A percentile compares a stretch with the other conserved stretches of the same genome.
These are phyloP conservation scores for Heliconius hermathena DNA, from an alignment of 1,140 invertebrate species.

Conservation along the genomic window DNA sequence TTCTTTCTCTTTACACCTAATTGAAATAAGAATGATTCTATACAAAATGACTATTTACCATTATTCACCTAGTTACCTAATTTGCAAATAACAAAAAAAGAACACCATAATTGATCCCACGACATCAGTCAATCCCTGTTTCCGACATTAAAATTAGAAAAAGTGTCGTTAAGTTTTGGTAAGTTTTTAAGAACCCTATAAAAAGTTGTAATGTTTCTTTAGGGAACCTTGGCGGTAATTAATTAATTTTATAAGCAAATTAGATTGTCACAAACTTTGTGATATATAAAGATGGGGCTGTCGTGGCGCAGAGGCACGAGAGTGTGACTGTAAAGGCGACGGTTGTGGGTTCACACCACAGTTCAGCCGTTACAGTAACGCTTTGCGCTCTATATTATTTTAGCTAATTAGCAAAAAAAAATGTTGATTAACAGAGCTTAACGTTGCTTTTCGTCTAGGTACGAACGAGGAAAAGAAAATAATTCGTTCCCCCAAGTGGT, in stretches of 20 bases:
- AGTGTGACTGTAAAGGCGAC: background rate
- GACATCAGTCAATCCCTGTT: constrained; percentile 21
- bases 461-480: no score
- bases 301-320: background rate
- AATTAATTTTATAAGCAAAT: constrained; percentile 20
- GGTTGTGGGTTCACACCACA: background rate
- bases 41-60: no score
- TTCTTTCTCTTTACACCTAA: no score
- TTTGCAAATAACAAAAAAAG: background rate
- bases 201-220: constrained; percentile 16
- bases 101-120: constrained; percentile 29
- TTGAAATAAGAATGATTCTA: no score
- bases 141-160: constrained; percentile 30
- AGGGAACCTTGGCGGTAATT: constrained; percentile 12
- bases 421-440: no score
- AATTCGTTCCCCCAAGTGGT: no score
- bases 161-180: constrained; percentile 25
- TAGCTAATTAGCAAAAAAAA: no score
- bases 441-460: no score
- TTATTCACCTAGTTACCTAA: background rate
- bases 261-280: background rate
- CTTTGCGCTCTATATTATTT: no score
- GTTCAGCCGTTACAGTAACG: no score
- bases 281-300: background rate
- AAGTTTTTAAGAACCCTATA: constrained; percentile 21